Conservation (phyloP, 1,140 invertebrate species). For the Diuraphis noxia region DNA sequence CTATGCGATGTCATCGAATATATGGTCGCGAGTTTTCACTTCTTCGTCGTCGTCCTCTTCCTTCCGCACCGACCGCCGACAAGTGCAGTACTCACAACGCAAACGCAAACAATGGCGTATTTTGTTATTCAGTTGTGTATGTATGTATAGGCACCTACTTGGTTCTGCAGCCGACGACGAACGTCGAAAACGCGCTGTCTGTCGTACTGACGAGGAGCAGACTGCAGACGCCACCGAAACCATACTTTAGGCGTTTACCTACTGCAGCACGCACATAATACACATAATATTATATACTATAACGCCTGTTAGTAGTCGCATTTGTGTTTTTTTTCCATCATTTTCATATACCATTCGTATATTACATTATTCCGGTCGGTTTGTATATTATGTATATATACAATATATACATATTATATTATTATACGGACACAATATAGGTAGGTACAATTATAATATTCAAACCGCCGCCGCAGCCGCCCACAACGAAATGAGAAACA, state of each 20-base stretch:
- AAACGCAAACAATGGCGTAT: background rate
- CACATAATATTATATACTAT: too few species aligned
- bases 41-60: background rate
- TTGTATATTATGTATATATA: background rate
- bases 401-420: background rate
- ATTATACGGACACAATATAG: background rate
- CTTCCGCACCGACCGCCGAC: background rate
- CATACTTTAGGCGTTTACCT: background rate
- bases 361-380: background rate
- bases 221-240: background rate
- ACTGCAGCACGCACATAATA: background rate
- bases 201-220: too few species aligned
- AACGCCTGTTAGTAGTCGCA: background rate
- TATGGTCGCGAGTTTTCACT: background rate
- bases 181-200: background rate
- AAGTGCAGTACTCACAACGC: background rate
- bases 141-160: background rate
- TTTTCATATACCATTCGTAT: background rate
- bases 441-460: constrained; percentile 25
- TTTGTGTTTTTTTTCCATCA: background rate
- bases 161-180: background rate
- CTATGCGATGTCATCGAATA: background rate
- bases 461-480: background rate
- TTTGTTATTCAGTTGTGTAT: background rate
- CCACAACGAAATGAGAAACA: constrained; percentile 40